Base-by-base conservation (phyloP, 2,113 vertebrate species). In the Silurus glanis region DNA sequence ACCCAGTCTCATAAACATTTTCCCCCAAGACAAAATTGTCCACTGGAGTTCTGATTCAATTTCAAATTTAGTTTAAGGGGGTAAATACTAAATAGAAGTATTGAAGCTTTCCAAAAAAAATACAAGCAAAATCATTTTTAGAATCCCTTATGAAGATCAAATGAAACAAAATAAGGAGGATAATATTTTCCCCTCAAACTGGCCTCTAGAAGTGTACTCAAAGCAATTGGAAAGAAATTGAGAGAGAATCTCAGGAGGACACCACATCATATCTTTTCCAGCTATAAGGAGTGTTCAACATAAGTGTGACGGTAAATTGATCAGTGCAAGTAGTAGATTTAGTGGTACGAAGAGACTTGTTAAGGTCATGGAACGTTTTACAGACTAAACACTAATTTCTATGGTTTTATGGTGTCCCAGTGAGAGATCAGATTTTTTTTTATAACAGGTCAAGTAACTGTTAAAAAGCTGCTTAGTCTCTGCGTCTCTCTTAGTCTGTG, bases 401-500 rank as follows among this genome's bases (percentile, higher is more conserved):
- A 51, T 51, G 16, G n/a, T 79, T 79, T 59, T 17, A 56, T n/a
- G 25, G 5, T 5, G 5, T 55, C 6, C 21, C 17, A 55, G 10
- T 59, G 9, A 85, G 61, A 9, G 21, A 16, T 28, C 71, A 12
- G 71, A n/a, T 8, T 5, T 28, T 17, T 56, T 17, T 69, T 56
- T 13, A 83, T 56, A 69, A 25, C 28, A 28, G 19, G n/a, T 0
- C 55, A 45, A 79, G 59, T 47, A 55, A 2, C 37, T 37, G 37
- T 37, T 37, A 37, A 37, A 23, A n/a, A 19, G 51, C 56, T 59
- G 78, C 78, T 84, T 66, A 80, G 59, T 75, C 82, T 47, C 23
- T 89, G 92, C 89, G 87, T 90, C 37, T 37, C 37, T 37, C 37
- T 37, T 37, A 37, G 45, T 74, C 76, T 19, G 75, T 25, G 25